Evolutionary conservation across 1,140 invertebrate genomes (phyloP), one percentile per base, ranked within the genome.

Genomic region (Chrysopa pallens): DNA sequence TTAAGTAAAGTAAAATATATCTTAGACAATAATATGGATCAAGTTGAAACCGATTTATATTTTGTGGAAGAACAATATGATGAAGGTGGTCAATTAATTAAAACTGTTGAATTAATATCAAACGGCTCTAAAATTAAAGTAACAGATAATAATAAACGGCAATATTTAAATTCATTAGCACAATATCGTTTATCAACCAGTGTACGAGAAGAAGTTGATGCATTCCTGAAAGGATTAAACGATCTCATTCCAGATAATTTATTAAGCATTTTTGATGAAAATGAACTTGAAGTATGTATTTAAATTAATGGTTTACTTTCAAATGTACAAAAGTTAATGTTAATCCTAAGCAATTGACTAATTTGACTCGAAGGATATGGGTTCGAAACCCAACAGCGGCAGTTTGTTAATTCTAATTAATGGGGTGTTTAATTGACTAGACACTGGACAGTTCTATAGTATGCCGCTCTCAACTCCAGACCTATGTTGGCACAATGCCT

Each of bases 191-290:
- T 94, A 38, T 81, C 82, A 17, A 82, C 72, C 44, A 78, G 74
- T 46, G 78, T 88, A 41, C 80, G 82, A 45, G 74, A 80, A 39
- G 87, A 94, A 67, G 73, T 90, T 9, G 87, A 90, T 54, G 74
- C 78, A 45, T 95, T 94, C 64, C 69, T 92, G 11, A 80, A 81
- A 53, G 91, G 90, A 4, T 72, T 95, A 12, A 86, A 88, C 60
- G 79, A 88, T 57, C 73, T 95, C 17, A 87, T 92, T 50, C 89
- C 90, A 2, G 87, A 91, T 61, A 88, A 91, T 65, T 68, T 95
- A 48, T 68, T 94, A 40, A 86, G 84, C 56, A 92, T 92, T 58
- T 94, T 95, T 65, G 90, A 94, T 65, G 91, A 95, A 64, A 92
- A 92, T 66, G 90, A 95, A 67, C 66, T 94, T 12, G 90, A 95